Conservation (phyloP, 2,888 invertebrate genomes). For the Atherix ibis region DNA sequence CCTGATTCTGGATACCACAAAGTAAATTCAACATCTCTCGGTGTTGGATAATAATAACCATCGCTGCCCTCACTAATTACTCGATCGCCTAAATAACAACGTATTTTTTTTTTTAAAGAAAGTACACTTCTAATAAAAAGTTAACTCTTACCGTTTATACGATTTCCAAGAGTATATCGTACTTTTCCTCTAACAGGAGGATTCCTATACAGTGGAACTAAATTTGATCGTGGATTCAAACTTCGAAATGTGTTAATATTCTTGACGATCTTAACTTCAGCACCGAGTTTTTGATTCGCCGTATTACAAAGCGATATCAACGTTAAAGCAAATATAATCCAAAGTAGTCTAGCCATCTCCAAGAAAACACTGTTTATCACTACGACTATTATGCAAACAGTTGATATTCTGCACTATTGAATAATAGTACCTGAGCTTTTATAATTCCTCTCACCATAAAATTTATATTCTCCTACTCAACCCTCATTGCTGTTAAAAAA, state of each 20-base stretch:
- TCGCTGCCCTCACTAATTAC: slow-evolving; percentile 19
- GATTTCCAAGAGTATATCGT: slow-evolving; percentile 21
- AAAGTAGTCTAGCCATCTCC: too few species aligned
- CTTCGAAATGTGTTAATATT: slow-evolving; percentile 5
- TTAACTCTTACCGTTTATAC: slow-evolving; percentile 19
- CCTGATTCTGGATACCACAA: slow-evolving; percentile 19
- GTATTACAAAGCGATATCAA: too few species aligned
- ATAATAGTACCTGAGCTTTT: too few species aligned
- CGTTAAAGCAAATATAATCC: too few species aligned
- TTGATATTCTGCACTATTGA: too few species aligned
- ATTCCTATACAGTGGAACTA: slow-evolving; percentile 3
- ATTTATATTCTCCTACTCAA: too few species aligned
- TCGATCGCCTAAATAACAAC: slow-evolving; percentile 19
- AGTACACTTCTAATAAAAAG: neutral
- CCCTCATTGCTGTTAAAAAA: too few species aligned
- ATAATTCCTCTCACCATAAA: too few species aligned
- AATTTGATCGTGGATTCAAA: slow-evolving; percentile 3
- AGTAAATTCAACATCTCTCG: slow-evolving; percentile 19
- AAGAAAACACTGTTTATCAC: too few species aligned
- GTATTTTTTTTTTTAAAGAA: too few species aligned
- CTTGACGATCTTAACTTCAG: slow-evolving; percentile 10
- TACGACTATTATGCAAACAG: too few species aligned
- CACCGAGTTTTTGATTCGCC: slow-evolving; percentile 2
- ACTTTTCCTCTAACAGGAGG: slow-evolving; percentile 2
- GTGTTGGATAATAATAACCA: slow-evolving; percentile 17